Percentiles rank a stretch among this genome's conserved stretches.
Evolutionary conservation across 2,113 vertebrate genomes (phyloP).

Genomic region (Scophthalmus maximus): DNA sequence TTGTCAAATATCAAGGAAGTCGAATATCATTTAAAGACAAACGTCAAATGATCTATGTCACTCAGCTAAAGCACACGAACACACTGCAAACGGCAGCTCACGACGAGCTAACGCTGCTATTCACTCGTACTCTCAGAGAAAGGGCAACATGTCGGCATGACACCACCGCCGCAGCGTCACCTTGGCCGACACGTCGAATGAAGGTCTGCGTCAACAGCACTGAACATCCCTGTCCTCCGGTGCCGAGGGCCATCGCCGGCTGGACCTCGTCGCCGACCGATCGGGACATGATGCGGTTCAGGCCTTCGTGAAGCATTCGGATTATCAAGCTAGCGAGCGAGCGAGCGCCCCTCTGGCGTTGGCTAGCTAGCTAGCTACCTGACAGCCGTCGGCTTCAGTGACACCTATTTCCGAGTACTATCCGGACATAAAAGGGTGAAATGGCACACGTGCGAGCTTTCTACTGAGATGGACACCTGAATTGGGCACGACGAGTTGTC

Average conservation of each 20-base stretch:
- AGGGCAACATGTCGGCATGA: slow-evolving; percentile 25
- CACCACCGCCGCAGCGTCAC: slow-evolving; percentile 35
- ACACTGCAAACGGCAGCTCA: slow-evolving; percentile 24
- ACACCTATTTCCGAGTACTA: not conserved
- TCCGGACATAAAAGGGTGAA: not conserved
- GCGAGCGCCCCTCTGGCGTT: slow-evolving; percentile 42
- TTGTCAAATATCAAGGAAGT: not conserved
- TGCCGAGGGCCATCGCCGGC: slow-evolving; percentile 22
- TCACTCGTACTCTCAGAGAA: slow-evolving; percentile 20
- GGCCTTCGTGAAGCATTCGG: slow-evolving; percentile 70
- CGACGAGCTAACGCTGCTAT: slow-evolving; percentile 39
- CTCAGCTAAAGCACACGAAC: not conserved
- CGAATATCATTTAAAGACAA: not conserved
- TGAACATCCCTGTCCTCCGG: not conserved
- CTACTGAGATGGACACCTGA: not conserved
- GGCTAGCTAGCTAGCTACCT: slow-evolving; percentile 63
- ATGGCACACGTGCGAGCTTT: no score
- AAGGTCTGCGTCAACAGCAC: not conserved
- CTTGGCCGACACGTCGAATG: slow-evolving; percentile 33
- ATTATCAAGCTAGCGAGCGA: slow-evolving; percentile 66
- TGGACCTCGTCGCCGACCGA: slow-evolving; percentile 48
- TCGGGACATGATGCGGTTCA: slow-evolving; percentile 68
- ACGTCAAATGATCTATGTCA: not conserved
- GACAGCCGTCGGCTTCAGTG: slow-evolving; percentile 24
- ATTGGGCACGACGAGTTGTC: slow-evolving; percentile 35